phyloP scores from a whole-genome alignment of 2,888 invertebrate genomes.

The Pyrgus malvae region DNA sequence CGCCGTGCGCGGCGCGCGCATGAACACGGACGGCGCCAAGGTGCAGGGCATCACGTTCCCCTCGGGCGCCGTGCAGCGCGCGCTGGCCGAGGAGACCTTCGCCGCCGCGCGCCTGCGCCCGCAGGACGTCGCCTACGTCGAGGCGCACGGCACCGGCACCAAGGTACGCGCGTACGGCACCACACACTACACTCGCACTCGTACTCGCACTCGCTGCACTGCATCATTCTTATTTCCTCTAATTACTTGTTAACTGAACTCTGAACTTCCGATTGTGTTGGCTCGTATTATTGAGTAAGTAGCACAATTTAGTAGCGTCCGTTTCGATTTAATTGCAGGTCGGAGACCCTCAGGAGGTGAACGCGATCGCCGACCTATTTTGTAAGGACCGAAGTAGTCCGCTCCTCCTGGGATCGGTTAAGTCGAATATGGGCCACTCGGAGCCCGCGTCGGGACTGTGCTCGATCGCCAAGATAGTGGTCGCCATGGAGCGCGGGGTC shows the following conservation, averaged over 20 bases:
- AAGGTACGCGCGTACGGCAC: conserved; percentile 78
- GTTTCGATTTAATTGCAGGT: conserved; percentile 65
- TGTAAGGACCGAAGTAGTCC: conserved; percentile 91
- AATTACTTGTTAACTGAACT: no score
- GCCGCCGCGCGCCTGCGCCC: conserved; percentile 91
- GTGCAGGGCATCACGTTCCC: conserved; percentile 95
- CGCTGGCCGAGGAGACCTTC: conserved; percentile 93
- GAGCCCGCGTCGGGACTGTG: conserved; percentile 96
- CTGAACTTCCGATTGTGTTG: no score
- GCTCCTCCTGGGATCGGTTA: conserved; percentile 96
- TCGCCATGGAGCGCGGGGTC: conserved; percentile 95
- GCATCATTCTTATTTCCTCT: no score
- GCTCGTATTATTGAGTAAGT: no score
- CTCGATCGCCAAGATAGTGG: conserved; percentile 93
- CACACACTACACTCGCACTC: no score
- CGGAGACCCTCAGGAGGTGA: conserved; percentile 99
- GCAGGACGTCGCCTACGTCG: conserved; percentile 92
- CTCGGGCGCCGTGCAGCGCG: conserved; percentile 89
- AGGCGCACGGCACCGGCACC: conserved; percentile 99
- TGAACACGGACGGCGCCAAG: conserved; percentile 96
- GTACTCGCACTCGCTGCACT: no score
- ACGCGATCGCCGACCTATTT: conserved; percentile 95
- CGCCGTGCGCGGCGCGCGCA: conserved; percentile 92
- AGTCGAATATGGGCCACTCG: conserved; percentile 99
- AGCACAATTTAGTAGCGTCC: neutral